These are phyloP conservation scores for Coregonus ussuriensis DNA, from an alignment of 2,797 vertebrate species.

Conservation along the genomic window DNA sequence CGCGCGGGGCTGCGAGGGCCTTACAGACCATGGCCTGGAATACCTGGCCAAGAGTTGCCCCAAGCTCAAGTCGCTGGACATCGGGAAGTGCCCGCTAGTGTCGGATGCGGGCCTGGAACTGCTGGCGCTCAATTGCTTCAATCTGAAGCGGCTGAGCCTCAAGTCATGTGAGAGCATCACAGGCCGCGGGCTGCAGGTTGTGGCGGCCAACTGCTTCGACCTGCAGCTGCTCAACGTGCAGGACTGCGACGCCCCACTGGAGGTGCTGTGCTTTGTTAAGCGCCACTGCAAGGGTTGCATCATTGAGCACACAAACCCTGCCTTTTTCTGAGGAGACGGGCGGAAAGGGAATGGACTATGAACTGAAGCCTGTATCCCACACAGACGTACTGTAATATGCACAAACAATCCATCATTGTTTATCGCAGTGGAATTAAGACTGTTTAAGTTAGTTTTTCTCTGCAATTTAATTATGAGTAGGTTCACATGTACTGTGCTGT, in stretches of 20 bases:
- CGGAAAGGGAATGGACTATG: too few relatives aligned
- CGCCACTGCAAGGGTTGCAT: conserved; percentile 87
- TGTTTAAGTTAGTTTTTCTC: neutral
- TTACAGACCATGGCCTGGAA: conserved; percentile 88
- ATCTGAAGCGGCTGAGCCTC: conserved; percentile 86
- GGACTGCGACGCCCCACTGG: conserved; percentile 87
- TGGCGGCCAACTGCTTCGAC: conserved; percentile 89
- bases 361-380: too few relatives aligned
- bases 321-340: conserved; percentile 80
- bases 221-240: conserved; percentile 88
- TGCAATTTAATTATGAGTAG: neutral
- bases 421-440: neutral
- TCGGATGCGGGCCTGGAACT: conserved; percentile 86
- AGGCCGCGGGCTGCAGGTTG: conserved; percentile 84
- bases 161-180: conserved; percentile 89
- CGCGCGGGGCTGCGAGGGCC: conserved; percentile 86
- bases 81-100: conserved; percentile 88
- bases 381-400: neutral
- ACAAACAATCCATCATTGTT: neutral
- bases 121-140: conserved; percentile 88
- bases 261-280: conserved; percentile 86
- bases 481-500: too few relatives aligned
- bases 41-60: conserved; percentile 89
- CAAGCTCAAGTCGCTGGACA: conserved; percentile 87
- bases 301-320: conserved; percentile 89